Percentiles rank a stretch among this genome's conserved stretches.
These are phyloP conservation scores for Eulimnadia texana DNA, from an alignment of 1,140 invertebrate species.

Conservation along the genomic window DNA sequence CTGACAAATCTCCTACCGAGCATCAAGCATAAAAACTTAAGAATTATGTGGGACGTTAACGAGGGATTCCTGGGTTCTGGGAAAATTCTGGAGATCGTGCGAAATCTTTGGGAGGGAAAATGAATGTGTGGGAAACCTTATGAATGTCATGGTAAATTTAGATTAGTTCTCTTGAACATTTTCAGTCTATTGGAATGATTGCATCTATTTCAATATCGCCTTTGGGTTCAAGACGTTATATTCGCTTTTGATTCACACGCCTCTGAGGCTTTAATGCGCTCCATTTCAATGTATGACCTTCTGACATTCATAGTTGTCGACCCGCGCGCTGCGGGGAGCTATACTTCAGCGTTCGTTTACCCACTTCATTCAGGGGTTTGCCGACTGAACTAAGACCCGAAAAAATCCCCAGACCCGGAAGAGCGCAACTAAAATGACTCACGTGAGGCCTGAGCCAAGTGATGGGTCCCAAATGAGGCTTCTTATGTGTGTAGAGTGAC, in stretches of 20 bases:
- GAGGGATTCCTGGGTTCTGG: not conserved
- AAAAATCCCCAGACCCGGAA: not conserved
- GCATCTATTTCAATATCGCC: not conserved
- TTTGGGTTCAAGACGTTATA: not conserved
- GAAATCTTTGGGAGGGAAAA: too few species aligned
- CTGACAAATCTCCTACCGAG: constrained; percentile 50
- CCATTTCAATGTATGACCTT: too few species aligned
- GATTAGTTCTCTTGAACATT: too few species aligned
- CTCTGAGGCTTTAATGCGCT: not conserved
- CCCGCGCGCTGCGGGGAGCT: not conserved
- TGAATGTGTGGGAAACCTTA: too few species aligned
- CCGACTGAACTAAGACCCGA: too few species aligned
- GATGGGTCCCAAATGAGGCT: constrained; percentile 37
- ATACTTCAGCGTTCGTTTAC: not conserved
- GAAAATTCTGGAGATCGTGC: too few species aligned
- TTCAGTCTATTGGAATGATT: not conserved
- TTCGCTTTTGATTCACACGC: not conserved
- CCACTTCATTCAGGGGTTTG: too few species aligned
- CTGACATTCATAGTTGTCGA: not conserved
- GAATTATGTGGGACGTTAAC: not conserved
- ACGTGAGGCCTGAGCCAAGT: constrained; percentile 45
- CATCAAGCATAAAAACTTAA: not conserved
- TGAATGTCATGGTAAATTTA: too few species aligned
- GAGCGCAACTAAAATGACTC: constrained; percentile 24
- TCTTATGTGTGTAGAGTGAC: constrained; percentile 41